These are phyloP conservation scores for Micrastur ruficollis DNA, from an alignment of 2,797 vertebrate genomes.

Conservation along the genomic window DNA sequence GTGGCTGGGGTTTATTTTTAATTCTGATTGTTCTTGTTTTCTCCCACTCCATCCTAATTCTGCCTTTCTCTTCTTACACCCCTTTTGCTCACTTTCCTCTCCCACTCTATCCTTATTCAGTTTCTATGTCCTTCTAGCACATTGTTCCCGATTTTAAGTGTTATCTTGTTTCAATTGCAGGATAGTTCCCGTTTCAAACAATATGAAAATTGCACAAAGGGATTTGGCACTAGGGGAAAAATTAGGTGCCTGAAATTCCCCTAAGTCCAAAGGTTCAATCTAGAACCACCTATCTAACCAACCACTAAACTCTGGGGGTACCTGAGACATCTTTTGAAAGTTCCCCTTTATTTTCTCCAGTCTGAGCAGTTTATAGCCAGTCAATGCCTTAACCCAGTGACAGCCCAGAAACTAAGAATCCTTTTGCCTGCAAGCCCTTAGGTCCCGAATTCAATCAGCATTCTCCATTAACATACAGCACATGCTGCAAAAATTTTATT, in stretches of 20 bases:
- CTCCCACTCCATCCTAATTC: not conserved
- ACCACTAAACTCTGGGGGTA: not conserved
- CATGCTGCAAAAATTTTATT: not conserved
- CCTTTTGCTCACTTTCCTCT: not conserved
- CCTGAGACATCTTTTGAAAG: not conserved
- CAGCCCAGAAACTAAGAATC: not conserved
- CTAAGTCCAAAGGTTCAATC: not conserved
- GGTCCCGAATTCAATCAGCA: not conserved
- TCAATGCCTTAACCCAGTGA: accelerated
- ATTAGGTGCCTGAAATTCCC: not conserved
- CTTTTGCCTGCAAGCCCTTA: not conserved
- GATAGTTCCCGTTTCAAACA: not conserved
- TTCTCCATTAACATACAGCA: not conserved
- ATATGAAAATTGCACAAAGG: not conserved
- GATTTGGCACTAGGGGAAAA: not conserved
- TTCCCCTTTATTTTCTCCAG: not conserved
- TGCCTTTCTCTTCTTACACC: not conserved
- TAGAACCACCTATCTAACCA: not conserved
- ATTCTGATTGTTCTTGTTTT: not conserved
- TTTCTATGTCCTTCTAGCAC: not conserved
- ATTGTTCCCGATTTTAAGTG: not conserved
- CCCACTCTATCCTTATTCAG: not conserved
- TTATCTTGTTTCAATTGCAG: not conserved
- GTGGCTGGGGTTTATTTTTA: constrained; percentile 4
- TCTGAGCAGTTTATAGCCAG: not conserved